Base-by-base conservation (phyloP, 2,113 vertebrate genomes). In the Oryzias melastigma region DNA sequence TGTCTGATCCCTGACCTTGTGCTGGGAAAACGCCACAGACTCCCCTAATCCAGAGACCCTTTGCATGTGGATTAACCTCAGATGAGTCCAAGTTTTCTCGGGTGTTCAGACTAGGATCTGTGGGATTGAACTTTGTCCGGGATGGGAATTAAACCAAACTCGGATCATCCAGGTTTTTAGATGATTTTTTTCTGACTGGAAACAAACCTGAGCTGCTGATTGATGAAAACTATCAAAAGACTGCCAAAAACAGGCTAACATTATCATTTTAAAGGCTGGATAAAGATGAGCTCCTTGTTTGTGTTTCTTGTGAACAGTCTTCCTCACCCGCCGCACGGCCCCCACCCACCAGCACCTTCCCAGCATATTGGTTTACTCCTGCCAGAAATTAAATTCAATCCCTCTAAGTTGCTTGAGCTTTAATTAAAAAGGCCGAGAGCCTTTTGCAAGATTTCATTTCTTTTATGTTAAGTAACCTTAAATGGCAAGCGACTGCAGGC, bases 351-450 rank as follows among this genome's bases (percentile, higher is more conserved):
- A 58, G 65, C 62, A 68, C 55, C 73, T 76, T 81, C 79, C 80
- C 68, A 72, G 63, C 58, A 16, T 83, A 77, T 79, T 84, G 68
- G 70, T 80, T 85, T 83, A 80, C 73, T 49, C 68, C 59, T 88
- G 86, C 87, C 88, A 90, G 83, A 88, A 86, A 64, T 70, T 80
- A 72, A 82, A 89, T 90, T 87, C 77, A 87, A 84, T 88, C 82
- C 73, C 71, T 65, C 83, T 85, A 88, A 85, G 68, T 69, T 77
- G 58, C 72, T 79, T 57, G 68, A 68, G 81, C 83, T 88, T 89
- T 88, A 90, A 88, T 91, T 86, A 87, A 81, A 85, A 81, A 75
- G 68, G 77, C 82, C 71, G 65, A 69, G 81, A 83, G 78, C 65
- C 68, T 68, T 35, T 66, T 75, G 72, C 80, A 82, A 55, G 67